Percentiles rank a stretch among this genome's conserved stretches.
Conservation (phyloP, 1,140 invertebrate species). For the Ostrea denselamellosa region DNA sequence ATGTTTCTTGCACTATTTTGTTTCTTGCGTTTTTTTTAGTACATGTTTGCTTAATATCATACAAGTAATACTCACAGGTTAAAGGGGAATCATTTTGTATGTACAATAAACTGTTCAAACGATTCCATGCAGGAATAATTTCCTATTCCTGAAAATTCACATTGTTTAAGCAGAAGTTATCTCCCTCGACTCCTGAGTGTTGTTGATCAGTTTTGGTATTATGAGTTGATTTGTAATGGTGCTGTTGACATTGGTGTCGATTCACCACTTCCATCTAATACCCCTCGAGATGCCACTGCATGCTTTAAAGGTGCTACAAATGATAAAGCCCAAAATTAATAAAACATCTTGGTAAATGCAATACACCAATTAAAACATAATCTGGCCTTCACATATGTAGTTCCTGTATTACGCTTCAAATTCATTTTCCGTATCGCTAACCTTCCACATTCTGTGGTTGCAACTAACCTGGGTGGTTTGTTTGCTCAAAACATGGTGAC, state of each 20-base stretch:
- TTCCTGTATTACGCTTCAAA: no score
- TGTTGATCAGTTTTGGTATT: background rate
- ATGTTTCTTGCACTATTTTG: background rate
- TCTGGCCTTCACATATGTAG: no score
- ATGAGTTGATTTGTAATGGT: constrained; percentile 58
- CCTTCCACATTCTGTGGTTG: no score
- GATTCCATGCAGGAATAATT: background rate
- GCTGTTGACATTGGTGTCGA: constrained; percentile 67
- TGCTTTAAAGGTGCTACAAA: constrained; percentile 58
- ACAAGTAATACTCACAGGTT: constrained; percentile 14
- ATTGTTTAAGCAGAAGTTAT: constrained; percentile 11
- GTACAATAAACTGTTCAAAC: background rate
- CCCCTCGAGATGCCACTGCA: constrained; percentile 48
- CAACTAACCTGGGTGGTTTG: no score
- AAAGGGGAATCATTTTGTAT: background rate
- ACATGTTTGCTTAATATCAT: background rate
- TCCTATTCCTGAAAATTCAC: background rate
- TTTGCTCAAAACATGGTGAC: no score
- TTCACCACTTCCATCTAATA: constrained; percentile 63
- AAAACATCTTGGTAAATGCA: background rate
- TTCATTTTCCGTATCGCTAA: no score
- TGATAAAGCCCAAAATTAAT: background rate
- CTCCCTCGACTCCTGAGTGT: background rate
- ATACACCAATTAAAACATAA: no score
- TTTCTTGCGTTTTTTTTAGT: background rate